Evolutionary conservation across 2,888 invertebrate genomes (phyloP).

Genomic region (Conops quadrifasciatus): DNA sequence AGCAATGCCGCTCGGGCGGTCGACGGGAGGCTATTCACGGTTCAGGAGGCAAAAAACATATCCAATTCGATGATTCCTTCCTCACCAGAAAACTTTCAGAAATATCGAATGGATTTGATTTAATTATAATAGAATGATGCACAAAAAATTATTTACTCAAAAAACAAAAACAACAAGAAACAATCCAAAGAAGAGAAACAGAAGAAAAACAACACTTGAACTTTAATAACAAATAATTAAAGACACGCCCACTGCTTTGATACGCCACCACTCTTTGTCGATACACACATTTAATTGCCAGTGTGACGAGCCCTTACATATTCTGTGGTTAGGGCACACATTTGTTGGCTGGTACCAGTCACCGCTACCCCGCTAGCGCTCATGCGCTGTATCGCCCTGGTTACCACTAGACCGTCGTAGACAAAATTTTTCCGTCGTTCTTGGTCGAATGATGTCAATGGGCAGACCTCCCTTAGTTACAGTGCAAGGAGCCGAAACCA

Average conservation of each 20-base stretch:
- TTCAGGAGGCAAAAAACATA: constrained; percentile 65
- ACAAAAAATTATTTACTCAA: no score
- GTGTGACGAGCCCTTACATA: constrained; percentile 74
- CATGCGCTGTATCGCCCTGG: constrained; percentile 57
- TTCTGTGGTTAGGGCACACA: no score
- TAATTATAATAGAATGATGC: no score
- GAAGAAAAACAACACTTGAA: no score
- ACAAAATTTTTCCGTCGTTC: constrained; percentile 63
- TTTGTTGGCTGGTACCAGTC: no score
- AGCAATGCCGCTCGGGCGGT: constrained; percentile 77
- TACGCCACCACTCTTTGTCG: constrained; percentile 70
- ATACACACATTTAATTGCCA: constrained; percentile 76
- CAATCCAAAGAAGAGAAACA: no score
- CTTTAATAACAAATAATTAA: no score
- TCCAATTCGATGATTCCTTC: background rate
- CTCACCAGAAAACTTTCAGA: constrained; percentile 59
- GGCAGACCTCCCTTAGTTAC: constrained; percentile 80
- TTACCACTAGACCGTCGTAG: constrained; percentile 67
- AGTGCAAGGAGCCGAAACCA: constrained; percentile 73
- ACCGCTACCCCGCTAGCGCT: no score
- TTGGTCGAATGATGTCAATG: constrained; percentile 75
- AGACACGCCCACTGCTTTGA: constrained; percentile 69
- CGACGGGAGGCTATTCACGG: constrained; percentile 76
- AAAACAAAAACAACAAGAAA: no score
- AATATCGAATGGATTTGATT: no score